A percentile compares a stretch with the other conserved stretches of the same genome.
Conservation (phyloP, 2,888 invertebrate genomes). For the Tinea pellionella region DNA sequence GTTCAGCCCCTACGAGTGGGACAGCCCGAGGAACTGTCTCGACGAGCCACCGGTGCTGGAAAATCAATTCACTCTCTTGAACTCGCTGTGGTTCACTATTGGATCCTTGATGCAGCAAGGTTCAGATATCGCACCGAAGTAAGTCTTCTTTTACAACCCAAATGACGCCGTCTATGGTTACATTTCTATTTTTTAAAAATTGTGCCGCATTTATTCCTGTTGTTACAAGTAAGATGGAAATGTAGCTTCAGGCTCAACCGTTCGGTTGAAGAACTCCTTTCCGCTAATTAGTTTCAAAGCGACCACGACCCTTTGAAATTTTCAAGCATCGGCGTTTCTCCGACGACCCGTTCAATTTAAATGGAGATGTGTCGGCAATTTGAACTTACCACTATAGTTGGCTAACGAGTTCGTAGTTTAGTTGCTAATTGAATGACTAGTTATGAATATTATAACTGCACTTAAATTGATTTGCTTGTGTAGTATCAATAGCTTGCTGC, state of each 20-base stretch:
- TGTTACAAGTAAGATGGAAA: conserved; percentile 31
- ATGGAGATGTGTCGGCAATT: conserved; percentile 51
- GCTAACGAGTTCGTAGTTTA: conserved; percentile 44
- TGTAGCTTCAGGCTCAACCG: conserved; percentile 51
- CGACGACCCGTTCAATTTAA: conserved; percentile 42
- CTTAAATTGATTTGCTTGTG: conserved; percentile 42
- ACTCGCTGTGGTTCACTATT: conserved; percentile 96
- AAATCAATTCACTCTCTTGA: conserved; percentile 91
- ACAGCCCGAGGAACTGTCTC: conserved; percentile 87
- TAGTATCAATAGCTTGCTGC: conserved; percentile 68
- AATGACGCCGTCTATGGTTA: conserved; percentile 20
- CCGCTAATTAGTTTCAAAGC: conserved; percentile 64
- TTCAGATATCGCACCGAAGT: conserved; percentile 92
- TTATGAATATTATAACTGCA: conserved; percentile 32
- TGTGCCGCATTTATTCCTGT: too few species aligned
- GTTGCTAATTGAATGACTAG: conserved; percentile 46
- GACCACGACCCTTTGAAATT: conserved; percentile 62
- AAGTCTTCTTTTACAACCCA: conserved; percentile 56
- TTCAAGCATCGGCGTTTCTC: conserved; percentile 54
- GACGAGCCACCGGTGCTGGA: conserved; percentile 87
- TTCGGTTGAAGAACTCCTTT: conserved; percentile 46
- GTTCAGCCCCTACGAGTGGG: conserved; percentile 95
- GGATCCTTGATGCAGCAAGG: conserved; percentile 94
- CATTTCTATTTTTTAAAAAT: conserved; percentile 5
- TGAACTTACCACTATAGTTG: conserved; percentile 44